A percentile compares a stretch with the other conserved stretches of the same genome.
phyloP scores from a whole-genome alignment of 2,888 invertebrate genomes.

The Minunthozetes semirufus region DNA sequence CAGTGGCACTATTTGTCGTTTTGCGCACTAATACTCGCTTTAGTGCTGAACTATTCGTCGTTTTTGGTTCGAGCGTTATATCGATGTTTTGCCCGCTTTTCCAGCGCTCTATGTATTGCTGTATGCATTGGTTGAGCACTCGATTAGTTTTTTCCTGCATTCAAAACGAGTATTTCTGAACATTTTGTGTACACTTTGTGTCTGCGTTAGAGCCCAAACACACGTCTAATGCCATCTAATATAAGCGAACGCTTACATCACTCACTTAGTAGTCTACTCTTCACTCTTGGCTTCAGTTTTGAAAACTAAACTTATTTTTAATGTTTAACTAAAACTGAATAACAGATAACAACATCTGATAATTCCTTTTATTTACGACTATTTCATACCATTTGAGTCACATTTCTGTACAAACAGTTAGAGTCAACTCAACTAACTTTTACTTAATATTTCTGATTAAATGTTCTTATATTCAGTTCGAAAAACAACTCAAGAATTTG shows the following conservation, averaged over 20 bases:
- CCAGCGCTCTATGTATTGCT: background rate
- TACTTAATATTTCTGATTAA: no score
- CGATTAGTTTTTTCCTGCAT: slow-evolving; percentile 27
- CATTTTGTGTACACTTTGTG: background rate
- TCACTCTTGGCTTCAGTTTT: background rate
- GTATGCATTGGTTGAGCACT: background rate
- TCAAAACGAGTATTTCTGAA: slow-evolving; percentile 21
- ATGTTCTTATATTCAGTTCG: no score
- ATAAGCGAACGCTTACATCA: background rate
- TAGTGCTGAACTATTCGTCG: slow-evolving; percentile 10
- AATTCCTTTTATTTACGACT: background rate
- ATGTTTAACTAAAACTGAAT: background rate
- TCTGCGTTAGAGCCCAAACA: background rate
- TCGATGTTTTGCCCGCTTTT: background rate
- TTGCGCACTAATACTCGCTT: slow-evolving; percentile 9
- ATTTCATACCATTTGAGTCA: background rate
- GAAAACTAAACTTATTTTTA: background rate
- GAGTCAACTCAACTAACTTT: background rate
- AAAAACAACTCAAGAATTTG: no score
- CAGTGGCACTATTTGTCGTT: background rate
- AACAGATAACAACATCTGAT: background rate
- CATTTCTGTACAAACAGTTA: background rate
- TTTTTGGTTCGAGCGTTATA: slow-evolving; percentile 1
- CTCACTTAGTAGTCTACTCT: no score
- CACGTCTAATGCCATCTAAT: background rate